Conservation (phyloP, 1,140 invertebrate species). For the Rhopalosiphum padi region DNA sequence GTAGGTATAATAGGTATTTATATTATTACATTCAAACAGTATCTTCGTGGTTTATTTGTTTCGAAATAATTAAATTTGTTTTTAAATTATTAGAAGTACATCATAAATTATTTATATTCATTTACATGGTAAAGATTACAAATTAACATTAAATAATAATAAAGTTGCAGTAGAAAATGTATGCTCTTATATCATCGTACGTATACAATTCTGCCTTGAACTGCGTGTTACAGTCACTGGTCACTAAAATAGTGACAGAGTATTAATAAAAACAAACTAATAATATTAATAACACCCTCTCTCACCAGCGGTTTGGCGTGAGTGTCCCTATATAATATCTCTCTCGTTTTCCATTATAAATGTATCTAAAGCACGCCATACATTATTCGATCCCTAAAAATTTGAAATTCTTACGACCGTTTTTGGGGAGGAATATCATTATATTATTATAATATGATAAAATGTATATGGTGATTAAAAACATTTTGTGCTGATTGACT, state of each 20-base stretch:
- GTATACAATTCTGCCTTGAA: not conserved
- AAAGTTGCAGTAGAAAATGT: not conserved
- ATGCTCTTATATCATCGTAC: not conserved
- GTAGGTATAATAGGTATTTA: not conserved
- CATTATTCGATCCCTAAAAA: not conserved
- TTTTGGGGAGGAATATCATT: not conserved
- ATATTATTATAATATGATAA: not conserved
- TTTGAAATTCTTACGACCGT: not conserved
- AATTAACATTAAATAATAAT: not conserved
- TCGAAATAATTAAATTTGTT: not conserved
- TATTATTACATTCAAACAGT: too few relatives aligned
- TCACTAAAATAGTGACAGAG: not conserved
- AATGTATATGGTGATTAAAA: not conserved
- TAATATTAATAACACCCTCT: not conserved
- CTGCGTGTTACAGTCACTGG: not conserved
- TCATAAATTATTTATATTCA: not conserved
- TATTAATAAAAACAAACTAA: constrained; percentile 26
- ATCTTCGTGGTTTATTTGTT: not conserved
- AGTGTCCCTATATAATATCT: not conserved
- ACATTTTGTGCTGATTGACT: constrained; percentile 33
- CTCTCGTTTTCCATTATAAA: not conserved
- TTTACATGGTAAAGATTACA: not conserved
- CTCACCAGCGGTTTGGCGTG: not conserved
- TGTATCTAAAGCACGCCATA: not conserved
- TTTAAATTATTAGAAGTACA: not conserved